Conservation (phyloP, 2,797 vertebrate species). For the Diceros bicornis region DNA sequence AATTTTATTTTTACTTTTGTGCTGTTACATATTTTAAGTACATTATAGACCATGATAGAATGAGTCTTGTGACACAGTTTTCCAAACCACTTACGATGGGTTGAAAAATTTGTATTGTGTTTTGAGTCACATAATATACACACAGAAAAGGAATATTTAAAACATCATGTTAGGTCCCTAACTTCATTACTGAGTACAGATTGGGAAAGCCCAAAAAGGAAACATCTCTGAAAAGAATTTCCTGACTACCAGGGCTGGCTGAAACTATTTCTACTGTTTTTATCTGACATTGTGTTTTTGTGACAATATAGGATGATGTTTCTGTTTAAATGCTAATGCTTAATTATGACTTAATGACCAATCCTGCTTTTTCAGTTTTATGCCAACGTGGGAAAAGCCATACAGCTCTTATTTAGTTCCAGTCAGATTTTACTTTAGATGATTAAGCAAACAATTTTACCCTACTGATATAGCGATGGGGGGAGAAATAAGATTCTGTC, state of each 20-base stretch:
- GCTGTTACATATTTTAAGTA: not conserved
- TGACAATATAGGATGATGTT: not conserved
- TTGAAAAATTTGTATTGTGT: slow-evolving; percentile 15
- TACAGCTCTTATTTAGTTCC: not conserved
- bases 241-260: not conserved
- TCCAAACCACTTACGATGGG: not conserved
- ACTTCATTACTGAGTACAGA: slow-evolving; percentile 64
- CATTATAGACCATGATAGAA: not conserved
- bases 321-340: slow-evolving; percentile 41
- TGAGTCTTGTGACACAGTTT: not conserved
- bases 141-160: not conserved
- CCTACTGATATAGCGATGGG: not conserved
- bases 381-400: not conserved
- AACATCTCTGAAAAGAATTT: slow-evolving; percentile 59
- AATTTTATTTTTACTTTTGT: not conserved
- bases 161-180: not conserved
- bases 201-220: slow-evolving; percentile 69
- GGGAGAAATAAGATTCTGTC: not conserved
- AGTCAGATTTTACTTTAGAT: slow-evolving; percentile 38
- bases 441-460: not conserved
- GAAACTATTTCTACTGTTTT: slow-evolving; percentile 51
- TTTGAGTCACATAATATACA: not conserved
- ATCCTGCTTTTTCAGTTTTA: not conserved
- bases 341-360: slow-evolving; percentile 41
- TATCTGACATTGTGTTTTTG: slow-evolving; percentile 48